These are phyloP conservation scores for Erinaceus europaeus DNA, from an alignment of 2,113 vertebrate genomes.

Conservation along the genomic window DNA sequence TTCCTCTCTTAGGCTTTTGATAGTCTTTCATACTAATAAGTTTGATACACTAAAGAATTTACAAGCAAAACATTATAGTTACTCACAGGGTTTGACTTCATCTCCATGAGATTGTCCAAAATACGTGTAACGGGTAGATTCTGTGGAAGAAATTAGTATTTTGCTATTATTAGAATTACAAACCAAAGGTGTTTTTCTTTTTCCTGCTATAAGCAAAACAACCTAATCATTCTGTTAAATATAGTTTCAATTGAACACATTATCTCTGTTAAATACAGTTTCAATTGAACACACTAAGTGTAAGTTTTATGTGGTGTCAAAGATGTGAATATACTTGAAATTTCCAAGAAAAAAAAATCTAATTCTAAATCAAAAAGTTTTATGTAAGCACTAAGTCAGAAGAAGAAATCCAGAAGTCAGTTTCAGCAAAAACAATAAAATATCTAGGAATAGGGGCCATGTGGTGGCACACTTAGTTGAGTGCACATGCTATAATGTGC, in stretches of 20 bases:
- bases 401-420: no score
- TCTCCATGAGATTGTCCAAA: slow-evolving; percentile 95
- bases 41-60: not conserved
- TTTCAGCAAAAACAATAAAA: no score
- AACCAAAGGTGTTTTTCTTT: not conserved
- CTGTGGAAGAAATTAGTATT: slow-evolving; percentile 79
- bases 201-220: no score
- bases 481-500: no score
- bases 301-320: not conserved
- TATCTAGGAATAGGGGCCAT: no score
- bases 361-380: slow-evolving; percentile 34
- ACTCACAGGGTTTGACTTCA: slow-evolving; percentile 95
- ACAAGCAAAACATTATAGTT: slow-evolving; percentile 24
- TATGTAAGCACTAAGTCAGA: no score
- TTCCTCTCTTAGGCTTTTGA: no score
- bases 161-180: slow-evolving; percentile 37
- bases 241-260: no score
- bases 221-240: slow-evolving; percentile 17
- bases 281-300: slow-evolving; percentile 30
- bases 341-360: not conserved
- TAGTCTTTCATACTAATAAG: not conserved
- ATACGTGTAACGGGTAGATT: slow-evolving; percentile 94
- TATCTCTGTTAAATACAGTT: slow-evolving; percentile 27
- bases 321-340: slow-evolving; percentile 10
- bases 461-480: no score